Percentiles rank a stretch among this genome's conserved stretches.
These are phyloP conservation scores for Nomada fucata DNA, from an alignment of 2,888 invertebrate species.

Conservation along the genomic window DNA sequence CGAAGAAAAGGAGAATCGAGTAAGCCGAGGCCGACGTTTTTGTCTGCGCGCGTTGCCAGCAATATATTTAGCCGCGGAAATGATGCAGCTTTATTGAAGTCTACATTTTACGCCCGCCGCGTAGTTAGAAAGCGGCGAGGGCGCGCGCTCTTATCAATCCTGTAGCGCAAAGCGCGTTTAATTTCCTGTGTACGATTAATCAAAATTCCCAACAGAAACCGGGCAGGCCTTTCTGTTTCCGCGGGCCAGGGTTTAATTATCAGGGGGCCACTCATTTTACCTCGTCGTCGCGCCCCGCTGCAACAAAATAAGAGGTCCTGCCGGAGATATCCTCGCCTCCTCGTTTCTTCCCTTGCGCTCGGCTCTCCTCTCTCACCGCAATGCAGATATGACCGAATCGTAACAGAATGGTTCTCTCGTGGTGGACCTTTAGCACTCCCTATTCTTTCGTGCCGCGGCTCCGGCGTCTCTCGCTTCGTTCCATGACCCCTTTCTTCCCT, in stretches of 20 bases:
- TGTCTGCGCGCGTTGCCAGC: conserved; percentile 23
- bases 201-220: conserved; percentile 59
- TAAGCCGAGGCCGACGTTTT: conserved; percentile 7
- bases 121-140: neutral
- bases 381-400: conserved; percentile 64
- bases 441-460: conserved; percentile 37
- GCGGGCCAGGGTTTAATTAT: conserved; percentile 60
- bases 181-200: conserved; percentile 65
- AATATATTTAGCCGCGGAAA: conserved; percentile 56
- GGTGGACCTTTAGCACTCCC: conserved; percentile 51
- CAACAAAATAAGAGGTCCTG: conserved; percentile 61
- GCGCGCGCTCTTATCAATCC: conserved; percentile 17
- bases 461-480: conserved; percentile 13
- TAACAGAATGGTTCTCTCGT: conserved; percentile 48
- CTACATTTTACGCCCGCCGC: conserved; percentile 35
- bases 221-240: conserved; percentile 27
- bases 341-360: neutral
- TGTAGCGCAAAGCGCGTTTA: conserved; percentile 48
- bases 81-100: conserved; percentile 59
- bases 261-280: conserved; percentile 65
- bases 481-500: conserved; percentile 21
- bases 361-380: conserved; percentile 39
- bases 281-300: conserved; percentile 59
- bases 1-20: no score
- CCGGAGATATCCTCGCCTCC: no score